Conservation (phyloP, 2,797 vertebrate species). For the Myotis daubentonii region DNA sequence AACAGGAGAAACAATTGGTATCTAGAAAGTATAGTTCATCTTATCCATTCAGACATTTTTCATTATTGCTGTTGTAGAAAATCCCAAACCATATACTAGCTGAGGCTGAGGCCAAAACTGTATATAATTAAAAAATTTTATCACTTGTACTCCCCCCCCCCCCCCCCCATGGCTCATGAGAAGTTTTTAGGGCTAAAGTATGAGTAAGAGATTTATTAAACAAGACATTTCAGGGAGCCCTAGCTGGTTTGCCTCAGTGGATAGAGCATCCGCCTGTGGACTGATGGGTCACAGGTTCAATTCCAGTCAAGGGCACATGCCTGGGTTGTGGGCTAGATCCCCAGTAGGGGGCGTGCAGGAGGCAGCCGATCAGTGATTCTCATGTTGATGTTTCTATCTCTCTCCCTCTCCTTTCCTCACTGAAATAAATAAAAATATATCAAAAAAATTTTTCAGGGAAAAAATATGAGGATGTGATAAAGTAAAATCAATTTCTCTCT, state of each 20-base stretch:
- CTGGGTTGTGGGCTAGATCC: no score
- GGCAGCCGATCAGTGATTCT: no score
- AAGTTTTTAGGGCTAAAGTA: constrained; percentile 41
- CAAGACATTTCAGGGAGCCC: background rate
- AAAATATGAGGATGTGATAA: background rate
- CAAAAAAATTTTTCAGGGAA: background rate
- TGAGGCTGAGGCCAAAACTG: background rate
- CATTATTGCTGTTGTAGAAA: background rate
- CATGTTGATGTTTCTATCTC: no score
- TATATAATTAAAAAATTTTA: background rate
- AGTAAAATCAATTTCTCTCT: constrained; percentile 49
- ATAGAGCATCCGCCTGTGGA: no score
- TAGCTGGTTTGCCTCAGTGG: no score
- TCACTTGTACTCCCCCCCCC: background rate
- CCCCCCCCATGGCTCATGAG: background rate
- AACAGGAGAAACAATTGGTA: background rate
- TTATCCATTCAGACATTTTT: background rate
- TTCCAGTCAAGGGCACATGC: no score
- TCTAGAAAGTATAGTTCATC: background rate
- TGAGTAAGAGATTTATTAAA: background rate
- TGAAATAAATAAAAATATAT: no score
- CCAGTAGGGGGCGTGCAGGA: no score
- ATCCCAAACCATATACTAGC: background rate
- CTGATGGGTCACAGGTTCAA: no score
- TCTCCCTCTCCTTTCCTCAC: no score